These are phyloP conservation scores for Salpingus planirostris DNA, from an alignment of 2,888 invertebrate genomes.

Conservation along the genomic window DNA sequence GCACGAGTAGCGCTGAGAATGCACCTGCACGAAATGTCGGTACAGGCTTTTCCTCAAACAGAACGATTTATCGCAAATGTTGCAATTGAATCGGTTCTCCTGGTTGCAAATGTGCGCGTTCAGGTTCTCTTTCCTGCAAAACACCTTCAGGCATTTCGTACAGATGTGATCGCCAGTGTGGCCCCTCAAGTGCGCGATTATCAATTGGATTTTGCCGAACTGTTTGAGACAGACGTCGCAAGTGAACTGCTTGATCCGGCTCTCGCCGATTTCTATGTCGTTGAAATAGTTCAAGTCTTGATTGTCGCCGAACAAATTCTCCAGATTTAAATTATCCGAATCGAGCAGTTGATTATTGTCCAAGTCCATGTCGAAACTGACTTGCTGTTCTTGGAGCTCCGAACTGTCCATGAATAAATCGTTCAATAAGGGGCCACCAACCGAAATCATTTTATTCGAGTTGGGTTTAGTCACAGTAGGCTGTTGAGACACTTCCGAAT, in stretches of 20 bases:
- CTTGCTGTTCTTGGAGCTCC: conserved; percentile 27
- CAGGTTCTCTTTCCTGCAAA: conserved; percentile 41
- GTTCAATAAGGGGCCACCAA: conserved; percentile 33
- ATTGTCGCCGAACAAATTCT: conserved; percentile 28
- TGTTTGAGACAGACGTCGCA: conserved; percentile 33
- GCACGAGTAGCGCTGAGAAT: conserved; percentile 29
- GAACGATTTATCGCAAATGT: conserved; percentile 35
- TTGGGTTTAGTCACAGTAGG: no score
- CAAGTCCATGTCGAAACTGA: conserved; percentile 22
- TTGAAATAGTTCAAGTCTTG: conserved; percentile 32
- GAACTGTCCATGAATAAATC: conserved; percentile 29
- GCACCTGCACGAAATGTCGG: conserved; percentile 37
- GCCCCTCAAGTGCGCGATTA: conserved; percentile 42
- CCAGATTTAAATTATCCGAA: conserved; percentile 28
- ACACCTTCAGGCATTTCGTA: conserved; percentile 39
- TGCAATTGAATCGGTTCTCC: conserved; percentile 22
- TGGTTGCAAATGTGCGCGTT: conserved; percentile 32
- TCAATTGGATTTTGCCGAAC: conserved; percentile 24
- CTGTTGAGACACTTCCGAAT: background rate
- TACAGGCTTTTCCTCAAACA: conserved; percentile 41
- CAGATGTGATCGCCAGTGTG: conserved; percentile 47
- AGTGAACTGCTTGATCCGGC: conserved; percentile 21
- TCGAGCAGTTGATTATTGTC: conserved; percentile 26
- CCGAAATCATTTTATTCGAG: conserved; percentile 5
- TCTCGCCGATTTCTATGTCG: conserved; percentile 27